Conservation (phyloP, 2,888 invertebrate species). For the Ophion ellenae region DNA sequence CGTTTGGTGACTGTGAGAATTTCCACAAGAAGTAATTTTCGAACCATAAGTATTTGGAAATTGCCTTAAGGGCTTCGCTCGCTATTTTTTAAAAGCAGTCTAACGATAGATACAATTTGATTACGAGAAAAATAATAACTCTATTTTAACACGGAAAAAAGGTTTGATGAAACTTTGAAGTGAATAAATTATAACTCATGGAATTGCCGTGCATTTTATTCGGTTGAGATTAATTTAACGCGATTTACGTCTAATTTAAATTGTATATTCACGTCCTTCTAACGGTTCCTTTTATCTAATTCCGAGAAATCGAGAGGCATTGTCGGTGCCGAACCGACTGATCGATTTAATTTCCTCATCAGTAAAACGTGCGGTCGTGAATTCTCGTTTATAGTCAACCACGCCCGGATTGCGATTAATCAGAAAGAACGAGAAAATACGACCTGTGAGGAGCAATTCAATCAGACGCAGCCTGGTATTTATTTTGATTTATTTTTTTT, state of each 20-base stretch:
- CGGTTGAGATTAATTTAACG: neutral
- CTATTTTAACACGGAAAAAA: neutral
- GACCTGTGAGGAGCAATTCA: slow-evolving; percentile 32
- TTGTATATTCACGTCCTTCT: neutral
- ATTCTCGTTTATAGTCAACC: slow-evolving; percentile 39
- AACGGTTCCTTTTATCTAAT: slow-evolving; percentile 8
- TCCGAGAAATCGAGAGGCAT: neutral
- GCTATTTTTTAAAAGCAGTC: too few species aligned
- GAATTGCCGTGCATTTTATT: neutral
- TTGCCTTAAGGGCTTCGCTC: too few species aligned
- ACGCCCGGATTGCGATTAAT: slow-evolving; percentile 46
- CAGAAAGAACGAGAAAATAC: slow-evolving; percentile 15
- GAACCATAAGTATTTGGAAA: too few species aligned
- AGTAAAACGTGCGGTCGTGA: slow-evolving; percentile 24
- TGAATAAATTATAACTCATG: neutral
- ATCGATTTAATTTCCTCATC: slow-evolving; percentile 37
- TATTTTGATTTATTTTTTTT: neutral
- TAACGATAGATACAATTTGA: neutral
- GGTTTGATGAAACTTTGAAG: neutral
- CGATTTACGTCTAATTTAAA: neutral
- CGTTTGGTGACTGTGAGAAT: too few species aligned
- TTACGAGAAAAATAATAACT: neutral
- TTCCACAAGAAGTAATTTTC: too few species aligned
- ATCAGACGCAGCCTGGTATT: slow-evolving; percentile 31
- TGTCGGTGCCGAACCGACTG: slow-evolving; percentile 1